Evolutionary conservation across 2,113 vertebrate species (phyloP).

Genomic region (Pelmatolapia mariae): DNA sequence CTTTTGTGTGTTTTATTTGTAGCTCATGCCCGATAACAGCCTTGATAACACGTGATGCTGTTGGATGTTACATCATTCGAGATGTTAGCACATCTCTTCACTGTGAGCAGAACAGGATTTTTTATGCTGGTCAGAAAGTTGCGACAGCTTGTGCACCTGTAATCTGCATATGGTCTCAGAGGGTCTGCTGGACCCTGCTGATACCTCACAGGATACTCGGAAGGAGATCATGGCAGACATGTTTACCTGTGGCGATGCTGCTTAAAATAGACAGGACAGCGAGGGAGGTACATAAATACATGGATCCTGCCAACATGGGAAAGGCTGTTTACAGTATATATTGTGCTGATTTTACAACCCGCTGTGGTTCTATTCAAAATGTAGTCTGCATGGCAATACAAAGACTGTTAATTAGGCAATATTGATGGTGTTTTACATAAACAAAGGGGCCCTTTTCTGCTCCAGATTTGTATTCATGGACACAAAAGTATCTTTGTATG

Average conservation of each 20-base stretch:
- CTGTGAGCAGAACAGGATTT: not conserved
- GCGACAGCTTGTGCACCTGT: not conserved
- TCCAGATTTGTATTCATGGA: not conserved
- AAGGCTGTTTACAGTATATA: not conserved
- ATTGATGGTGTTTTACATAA: not conserved
- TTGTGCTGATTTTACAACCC: not conserved
- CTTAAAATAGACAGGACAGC: not conserved
- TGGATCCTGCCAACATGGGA: not conserved
- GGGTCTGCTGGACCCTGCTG: not conserved
- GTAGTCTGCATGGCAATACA: not conserved
- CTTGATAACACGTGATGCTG: not conserved
- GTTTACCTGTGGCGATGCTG: not conserved
- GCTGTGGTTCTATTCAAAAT: not conserved
- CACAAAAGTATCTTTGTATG: not conserved
- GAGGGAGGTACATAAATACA: not conserved
- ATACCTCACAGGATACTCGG: not conserved
- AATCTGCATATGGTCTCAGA: not conserved
- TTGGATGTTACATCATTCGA: not conserved
- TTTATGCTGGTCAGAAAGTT: not conserved
- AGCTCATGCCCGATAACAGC: not conserved
- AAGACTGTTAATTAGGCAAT: not conserved
- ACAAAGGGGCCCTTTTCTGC: rapidly evolving
- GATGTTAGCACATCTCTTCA: not conserved
- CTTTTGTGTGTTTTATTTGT: not conserved
- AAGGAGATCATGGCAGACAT: not conserved